phyloP scores from a whole-genome alignment of 2,888 invertebrate species.

The Drosophila pegasa region DNA sequence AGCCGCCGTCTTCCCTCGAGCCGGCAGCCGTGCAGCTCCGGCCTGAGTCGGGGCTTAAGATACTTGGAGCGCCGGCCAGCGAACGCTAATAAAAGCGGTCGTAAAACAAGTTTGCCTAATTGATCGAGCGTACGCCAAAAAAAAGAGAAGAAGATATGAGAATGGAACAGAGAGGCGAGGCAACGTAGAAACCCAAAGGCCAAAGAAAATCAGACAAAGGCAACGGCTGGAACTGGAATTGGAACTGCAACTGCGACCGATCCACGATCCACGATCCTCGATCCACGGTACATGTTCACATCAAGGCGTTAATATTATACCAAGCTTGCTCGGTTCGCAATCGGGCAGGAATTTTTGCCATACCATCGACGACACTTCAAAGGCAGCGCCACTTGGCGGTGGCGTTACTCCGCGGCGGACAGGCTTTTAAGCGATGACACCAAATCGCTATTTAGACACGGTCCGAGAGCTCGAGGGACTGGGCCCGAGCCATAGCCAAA shows the following conservation, averaged over 20 bases:
- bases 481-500: not conserved
- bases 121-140: constrained; percentile 84
- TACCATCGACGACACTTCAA: constrained; percentile 71
- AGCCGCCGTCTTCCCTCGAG: constrained; percentile 11
- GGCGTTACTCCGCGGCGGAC: constrained; percentile 78
- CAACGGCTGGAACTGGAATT: constrained; percentile 54
- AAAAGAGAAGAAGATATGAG: constrained; percentile 32
- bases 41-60: constrained; percentile 10
- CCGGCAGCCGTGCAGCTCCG: constrained; percentile 3
- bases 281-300: constrained; percentile 28
- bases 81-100: constrained; percentile 83
- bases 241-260: constrained; percentile 33
- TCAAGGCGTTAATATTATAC: constrained; percentile 74
- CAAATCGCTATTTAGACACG: constrained; percentile 84
- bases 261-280: constrained; percentile 9
- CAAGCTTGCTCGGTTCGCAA: constrained; percentile 46
- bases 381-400: constrained; percentile 73
- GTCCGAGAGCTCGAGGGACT: constrained; percentile 2
- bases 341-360: constrained; percentile 68
- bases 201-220: constrained; percentile 56
- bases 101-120: constrained; percentile 84
- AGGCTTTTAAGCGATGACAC: constrained; percentile 85
- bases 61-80: constrained; percentile 67
- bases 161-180: constrained; percentile 29
- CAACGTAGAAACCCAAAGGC: constrained; percentile 23